These are phyloP conservation scores for Ibidorhyncha struthersii DNA, from an alignment of 2,113 vertebrate species.

Conservation along the genomic window DNA sequence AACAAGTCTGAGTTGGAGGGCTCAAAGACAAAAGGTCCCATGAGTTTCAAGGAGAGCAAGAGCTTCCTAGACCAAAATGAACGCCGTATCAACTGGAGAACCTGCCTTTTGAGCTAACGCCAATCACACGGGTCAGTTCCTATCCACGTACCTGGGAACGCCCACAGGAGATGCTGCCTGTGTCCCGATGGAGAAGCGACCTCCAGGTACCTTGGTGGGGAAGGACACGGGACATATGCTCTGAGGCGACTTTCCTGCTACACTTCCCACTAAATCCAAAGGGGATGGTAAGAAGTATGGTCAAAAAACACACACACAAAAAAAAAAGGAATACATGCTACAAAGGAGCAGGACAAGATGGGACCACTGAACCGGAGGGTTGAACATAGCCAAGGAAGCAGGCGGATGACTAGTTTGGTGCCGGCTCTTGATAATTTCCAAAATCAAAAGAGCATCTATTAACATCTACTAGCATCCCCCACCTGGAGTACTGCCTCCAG, in stretches of 20 bases:
- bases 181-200: rapidly evolving
- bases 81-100: neutral
- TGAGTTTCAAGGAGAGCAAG: neutral
- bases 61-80: neutral
- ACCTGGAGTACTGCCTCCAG: no score
- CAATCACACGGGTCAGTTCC: rapidly evolving
- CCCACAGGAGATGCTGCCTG: neutral
- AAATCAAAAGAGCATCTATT: neutral
- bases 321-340: no score
- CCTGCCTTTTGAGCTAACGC: rapidly evolving
- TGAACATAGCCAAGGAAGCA: neutral
- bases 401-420: neutral
- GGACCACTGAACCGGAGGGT: rapidly evolving
- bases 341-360: neutral
- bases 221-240: rapidly evolving
- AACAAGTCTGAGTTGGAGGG: neutral
- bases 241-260: neutral
- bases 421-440: neutral
- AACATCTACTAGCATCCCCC: no score
- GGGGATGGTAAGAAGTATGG: rapidly evolving
- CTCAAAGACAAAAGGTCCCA: neutral
- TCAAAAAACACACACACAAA: no score
- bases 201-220: neutral
- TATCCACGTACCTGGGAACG: rapidly evolving
- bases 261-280: neutral